Base-by-base conservation (phyloP, 2,888 invertebrate species). In the Venustoraphidia nigricollis region DNA sequence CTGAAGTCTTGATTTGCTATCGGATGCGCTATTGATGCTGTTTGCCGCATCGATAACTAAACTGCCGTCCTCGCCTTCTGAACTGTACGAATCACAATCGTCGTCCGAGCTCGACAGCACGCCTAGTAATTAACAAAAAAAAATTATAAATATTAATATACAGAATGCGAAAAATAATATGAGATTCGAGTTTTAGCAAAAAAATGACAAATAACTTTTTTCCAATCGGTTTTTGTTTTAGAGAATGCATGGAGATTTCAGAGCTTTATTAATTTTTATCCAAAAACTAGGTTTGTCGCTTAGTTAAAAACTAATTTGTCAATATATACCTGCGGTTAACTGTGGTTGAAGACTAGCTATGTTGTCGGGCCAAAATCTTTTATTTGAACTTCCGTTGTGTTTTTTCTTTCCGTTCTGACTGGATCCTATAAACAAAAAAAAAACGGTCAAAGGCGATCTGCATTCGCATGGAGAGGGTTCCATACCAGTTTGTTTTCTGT, bases 281-380 rank as follows among this genome's bases (percentile, higher is more conserved):
- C n/a, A n/a, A n/a, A n/a, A n/a, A n/a, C n/a, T n/a, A n/a, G n/a
- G n/a, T n/a, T n/a, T n/a, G n/a, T n/a, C n/a, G n/a, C n/a, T n/a
- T n/a, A 17, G 17, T 39, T 39, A 13, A 27, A 34, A 34, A 34
- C 42, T 27, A 13, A 10, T 34, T 13, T 43, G 10, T 5, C 8
- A 34, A 34, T 10, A n/a, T 61, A 61, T 58, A 77, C 77, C 76
- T 45, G 75, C 73, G 34, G 76, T 76, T 48, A 77, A 71, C 58
- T 79, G 77, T 9, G 77, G 75, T 54, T 76, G 79, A 58, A 66
- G 62, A 52, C 62, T 64, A 39, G 80, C 77, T 53, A 82, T 74
- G 46, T 78, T 81, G 55, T 82, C 81, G 0, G 83, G 81, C 84
- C 84, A 84, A 61, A 83, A 84, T 55, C 83, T 64, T 60, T 81